These are phyloP conservation scores for Pedionomus torquatus DNA, from an alignment of 2,113 vertebrate genomes.

Conservation along the genomic window DNA sequence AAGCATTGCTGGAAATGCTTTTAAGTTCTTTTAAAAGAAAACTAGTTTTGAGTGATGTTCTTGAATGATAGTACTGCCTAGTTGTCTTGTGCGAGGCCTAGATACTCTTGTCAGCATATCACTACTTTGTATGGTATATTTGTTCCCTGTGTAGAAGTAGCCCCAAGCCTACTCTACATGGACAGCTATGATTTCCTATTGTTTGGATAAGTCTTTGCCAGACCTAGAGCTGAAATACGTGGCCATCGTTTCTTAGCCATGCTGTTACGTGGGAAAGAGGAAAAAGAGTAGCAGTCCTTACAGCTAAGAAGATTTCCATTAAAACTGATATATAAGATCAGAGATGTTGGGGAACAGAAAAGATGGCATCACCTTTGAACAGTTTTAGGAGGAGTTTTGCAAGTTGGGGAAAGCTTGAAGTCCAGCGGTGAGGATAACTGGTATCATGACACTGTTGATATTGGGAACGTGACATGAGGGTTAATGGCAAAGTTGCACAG, in stretches of 20 bases:
- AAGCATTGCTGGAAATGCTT: not conserved
- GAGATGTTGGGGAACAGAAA: not conserved
- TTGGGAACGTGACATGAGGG: not conserved
- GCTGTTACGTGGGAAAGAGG: not conserved
- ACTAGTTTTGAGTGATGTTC: not conserved
- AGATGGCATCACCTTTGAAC: not conserved
- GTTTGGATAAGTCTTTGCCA: not conserved
- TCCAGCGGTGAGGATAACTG: not conserved
- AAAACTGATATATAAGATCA: not conserved
- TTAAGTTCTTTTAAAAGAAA: not conserved
- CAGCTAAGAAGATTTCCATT: not conserved
- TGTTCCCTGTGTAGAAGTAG: not conserved
- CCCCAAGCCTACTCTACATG: not conserved
- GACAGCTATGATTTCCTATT: not conserved
- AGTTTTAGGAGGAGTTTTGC: not conserved
- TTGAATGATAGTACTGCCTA: not conserved
- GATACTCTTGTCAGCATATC: not conserved
- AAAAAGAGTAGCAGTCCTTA: not conserved
- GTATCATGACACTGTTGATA: not conserved
- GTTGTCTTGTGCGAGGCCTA: not conserved
- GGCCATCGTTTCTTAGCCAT: not conserved
- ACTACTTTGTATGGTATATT: not conserved
- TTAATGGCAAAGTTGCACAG: fast-evolving
- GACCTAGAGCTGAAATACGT: not conserved
- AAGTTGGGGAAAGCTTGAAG: not conserved